Conservation (phyloP, 2,797 vertebrate species). For the Schizopygopsis malacanthus region DNA sequence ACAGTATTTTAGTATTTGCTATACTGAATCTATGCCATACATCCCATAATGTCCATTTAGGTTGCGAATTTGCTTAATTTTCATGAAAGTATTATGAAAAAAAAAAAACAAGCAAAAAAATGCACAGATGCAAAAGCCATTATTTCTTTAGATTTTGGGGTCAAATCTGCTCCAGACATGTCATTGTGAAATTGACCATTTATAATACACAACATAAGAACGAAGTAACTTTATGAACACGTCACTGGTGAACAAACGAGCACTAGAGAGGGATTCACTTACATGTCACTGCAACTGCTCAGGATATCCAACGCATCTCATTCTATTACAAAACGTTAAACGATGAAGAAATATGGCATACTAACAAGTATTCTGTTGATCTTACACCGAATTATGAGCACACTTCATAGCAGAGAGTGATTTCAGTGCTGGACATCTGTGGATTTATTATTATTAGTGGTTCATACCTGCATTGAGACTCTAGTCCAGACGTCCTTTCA, state of each 20-base stretch:
- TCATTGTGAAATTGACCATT: background rate
- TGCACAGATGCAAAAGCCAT: background rate
- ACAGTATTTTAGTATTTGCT: background rate
- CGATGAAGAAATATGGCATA: background rate
- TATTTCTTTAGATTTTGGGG: background rate
- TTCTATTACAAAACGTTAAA: background rate
- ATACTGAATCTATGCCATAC: background rate
- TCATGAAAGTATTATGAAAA: background rate
- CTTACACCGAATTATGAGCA: background rate
- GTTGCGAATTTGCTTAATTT: no score
- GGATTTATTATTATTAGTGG: background rate
- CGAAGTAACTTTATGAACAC: background rate
- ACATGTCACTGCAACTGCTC: background rate
- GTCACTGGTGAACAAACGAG: background rate
- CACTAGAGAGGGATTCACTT: background rate
- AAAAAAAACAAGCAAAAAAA: background rate
- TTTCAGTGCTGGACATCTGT: background rate
- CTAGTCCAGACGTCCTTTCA: background rate
- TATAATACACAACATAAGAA: background rate
- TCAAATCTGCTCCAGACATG: background rate
- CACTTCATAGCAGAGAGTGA: background rate
- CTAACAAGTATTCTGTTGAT: background rate
- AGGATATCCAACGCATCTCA: background rate
- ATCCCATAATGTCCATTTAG: background rate
- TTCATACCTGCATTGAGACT: background rate